Evolutionary conservation across 2,888 invertebrate species (phyloP), one percentile per base, ranked within the genome.

Genomic region (Dasypolia templi): DNA sequence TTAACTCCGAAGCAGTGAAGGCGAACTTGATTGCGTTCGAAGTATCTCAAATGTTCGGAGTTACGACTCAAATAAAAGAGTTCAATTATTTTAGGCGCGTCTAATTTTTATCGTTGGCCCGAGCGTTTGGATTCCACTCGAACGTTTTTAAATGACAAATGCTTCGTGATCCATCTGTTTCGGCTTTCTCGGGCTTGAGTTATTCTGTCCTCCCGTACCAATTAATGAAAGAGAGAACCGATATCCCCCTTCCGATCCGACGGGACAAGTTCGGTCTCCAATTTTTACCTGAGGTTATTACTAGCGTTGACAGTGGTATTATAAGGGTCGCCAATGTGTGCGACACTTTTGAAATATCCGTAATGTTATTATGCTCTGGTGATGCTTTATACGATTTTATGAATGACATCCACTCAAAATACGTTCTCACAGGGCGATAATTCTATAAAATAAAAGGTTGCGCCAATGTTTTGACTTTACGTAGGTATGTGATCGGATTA

Each of bases 251-350:
- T 89, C 91, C 92, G 88, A 83, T 86, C 83, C 82, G 82, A 89
- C 89, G 92, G 93, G 94, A 92, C 92, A 91, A 92, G 89, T 91
- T 93, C 86, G 90, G 91, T 90, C 90, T 90, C 91, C 90, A 93
- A 94, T 94, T 95, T 95, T 95, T 96, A 95, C 95, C 95, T 95
- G 96, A 93, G 91, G 92, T 94, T 93, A 94, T 94, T 93, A 92
- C 92, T 87, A 90, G 89, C 92, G 94, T 92, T 93, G 95, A 94
- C 94, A 94, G 92, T 92, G 90, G 92, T 90, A 92, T 94, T 93
- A 94, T 92, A 91, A 91, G 92, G 93, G 92, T 91, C 89, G 88
- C 89, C 87, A 90, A 92, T 92, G 87, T 88, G 89, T 88, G 88
- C 88, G 90, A 92, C 91, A 91, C 90, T 92, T 93, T 90, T 87